A percentile compares a stretch with the other conserved stretches of the same genome.
Conservation (phyloP, 2,888 invertebrate species). For the Thecophora atra region DNA sequence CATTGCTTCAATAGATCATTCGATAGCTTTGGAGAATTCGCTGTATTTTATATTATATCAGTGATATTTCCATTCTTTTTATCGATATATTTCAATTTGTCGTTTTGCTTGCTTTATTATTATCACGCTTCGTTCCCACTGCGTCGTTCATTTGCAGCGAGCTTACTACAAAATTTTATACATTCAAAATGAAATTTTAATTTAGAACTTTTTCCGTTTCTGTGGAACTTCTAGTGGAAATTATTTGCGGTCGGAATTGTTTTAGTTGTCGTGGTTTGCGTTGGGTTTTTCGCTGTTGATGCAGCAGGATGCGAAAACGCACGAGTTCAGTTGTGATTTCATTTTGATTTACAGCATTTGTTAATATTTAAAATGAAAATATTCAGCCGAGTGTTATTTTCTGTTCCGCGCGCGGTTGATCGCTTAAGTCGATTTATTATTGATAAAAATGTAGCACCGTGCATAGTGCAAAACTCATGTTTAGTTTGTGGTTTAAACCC, state of each 20-base stretch:
- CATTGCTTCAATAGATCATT: too few species aligned
- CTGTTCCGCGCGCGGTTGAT: slow-evolving; percentile 46
- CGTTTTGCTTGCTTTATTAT: too few species aligned
- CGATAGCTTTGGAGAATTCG: too few species aligned
- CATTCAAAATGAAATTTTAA: slow-evolving; percentile 54
- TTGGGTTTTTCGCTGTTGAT: slow-evolving; percentile 21
- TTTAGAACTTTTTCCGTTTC: slow-evolving; percentile 41
- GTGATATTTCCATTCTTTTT: too few species aligned
- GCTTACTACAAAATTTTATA: slow-evolving; percentile 35
- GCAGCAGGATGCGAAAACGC: slow-evolving; percentile 11
- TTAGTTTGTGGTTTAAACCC: slow-evolving; percentile 38
- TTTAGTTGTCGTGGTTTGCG: slow-evolving; percentile 8
- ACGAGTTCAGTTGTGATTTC: slow-evolving; percentile 12
- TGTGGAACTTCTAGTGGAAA: neutral
- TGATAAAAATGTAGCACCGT: slow-evolving; percentile 50
- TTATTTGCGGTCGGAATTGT: slow-evolving; percentile 38
- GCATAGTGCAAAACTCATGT: slow-evolving; percentile 36
- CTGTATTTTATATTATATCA: too few species aligned
- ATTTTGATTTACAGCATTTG: slow-evolving; percentile 24
- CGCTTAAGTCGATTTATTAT: slow-evolving; percentile 55
- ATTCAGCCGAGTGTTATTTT: slow-evolving; percentile 39
- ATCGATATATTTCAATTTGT: too few species aligned
- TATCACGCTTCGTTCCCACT: too few species aligned
- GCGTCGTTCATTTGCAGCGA: too few species aligned
- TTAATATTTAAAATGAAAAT: slow-evolving; percentile 29